Evolutionary conservation across 2,797 vertebrate genomes (phyloP).

Genomic region (Notamacropus eugenii): DNA sequence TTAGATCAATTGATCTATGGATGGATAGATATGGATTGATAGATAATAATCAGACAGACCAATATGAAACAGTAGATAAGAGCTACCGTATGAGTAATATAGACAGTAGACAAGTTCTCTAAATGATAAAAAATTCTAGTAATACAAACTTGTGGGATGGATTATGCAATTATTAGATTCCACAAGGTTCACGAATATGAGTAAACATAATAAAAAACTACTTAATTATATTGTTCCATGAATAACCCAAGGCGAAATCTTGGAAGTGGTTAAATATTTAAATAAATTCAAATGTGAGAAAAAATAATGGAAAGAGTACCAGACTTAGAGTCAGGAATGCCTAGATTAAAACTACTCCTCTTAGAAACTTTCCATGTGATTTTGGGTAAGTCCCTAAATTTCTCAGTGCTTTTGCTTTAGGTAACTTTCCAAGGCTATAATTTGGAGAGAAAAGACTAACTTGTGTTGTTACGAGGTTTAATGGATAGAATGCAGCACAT

Average conservation of each 20-base stretch:
- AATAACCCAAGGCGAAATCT: background rate
- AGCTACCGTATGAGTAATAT: background rate
- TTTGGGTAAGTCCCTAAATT: background rate
- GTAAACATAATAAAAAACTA: background rate
- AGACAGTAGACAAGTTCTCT: background rate
- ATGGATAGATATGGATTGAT: no score
- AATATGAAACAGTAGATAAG: background rate
- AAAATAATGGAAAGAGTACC: background rate
- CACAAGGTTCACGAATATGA: background rate
- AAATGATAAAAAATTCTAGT: background rate
- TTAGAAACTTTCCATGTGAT: background rate
- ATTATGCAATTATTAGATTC: background rate
- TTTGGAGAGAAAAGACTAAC: background rate
- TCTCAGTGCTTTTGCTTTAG: background rate
- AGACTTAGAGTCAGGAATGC: background rate
- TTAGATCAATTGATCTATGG: background rate
- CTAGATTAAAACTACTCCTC: background rate
- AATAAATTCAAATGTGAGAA: background rate
- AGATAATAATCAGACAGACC: background rate
- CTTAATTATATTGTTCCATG: background rate
- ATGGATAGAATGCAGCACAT: background rate
- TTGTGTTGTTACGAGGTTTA: background rate
- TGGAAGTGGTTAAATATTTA: background rate
- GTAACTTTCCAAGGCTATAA: background rate
- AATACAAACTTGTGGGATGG: background rate